Evolutionary conservation across 2,113 vertebrate genomes (phyloP).

Genomic region (Myiozetetes cayanensis): DNA sequence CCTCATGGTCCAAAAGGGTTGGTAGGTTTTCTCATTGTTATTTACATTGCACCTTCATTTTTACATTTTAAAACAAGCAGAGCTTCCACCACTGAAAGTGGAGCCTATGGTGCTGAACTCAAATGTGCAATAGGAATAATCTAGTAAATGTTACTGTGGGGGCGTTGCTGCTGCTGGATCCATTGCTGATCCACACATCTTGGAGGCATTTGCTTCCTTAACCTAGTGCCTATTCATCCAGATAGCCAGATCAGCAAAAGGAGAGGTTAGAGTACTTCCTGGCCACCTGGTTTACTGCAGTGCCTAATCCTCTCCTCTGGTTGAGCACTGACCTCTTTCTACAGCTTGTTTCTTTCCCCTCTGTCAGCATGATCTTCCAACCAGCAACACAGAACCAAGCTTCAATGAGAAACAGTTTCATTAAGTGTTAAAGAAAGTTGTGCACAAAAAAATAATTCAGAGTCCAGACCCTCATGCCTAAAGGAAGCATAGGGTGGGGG

Average conservation of each 20-base stretch:
- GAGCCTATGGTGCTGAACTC: background rate
- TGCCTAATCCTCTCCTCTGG: background rate
- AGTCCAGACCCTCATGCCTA: background rate
- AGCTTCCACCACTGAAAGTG: background rate
- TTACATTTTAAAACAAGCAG: background rate
- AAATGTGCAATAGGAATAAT: background rate
- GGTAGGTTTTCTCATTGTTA: background rate
- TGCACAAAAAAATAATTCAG: background rate
- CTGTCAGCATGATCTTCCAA: background rate
- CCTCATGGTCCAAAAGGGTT: background rate
- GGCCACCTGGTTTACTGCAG: background rate
- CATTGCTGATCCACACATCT: background rate
- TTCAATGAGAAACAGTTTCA: constrained; percentile 11
- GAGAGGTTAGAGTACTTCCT: background rate
- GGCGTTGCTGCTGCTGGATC: background rate
- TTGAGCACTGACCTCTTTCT: background rate
- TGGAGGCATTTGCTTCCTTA: background rate
- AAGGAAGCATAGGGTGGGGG: background rate
- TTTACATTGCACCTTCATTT: background rate
- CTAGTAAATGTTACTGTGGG: background rate
- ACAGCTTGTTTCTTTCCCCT: background rate
- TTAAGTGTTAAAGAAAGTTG: background rate
- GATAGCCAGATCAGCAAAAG: background rate
- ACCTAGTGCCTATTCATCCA: background rate
- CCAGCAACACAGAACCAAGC: background rate